phyloP scores from a whole-genome alignment of 2,113 vertebrate species.

The Bothrops jararaca region DNA sequence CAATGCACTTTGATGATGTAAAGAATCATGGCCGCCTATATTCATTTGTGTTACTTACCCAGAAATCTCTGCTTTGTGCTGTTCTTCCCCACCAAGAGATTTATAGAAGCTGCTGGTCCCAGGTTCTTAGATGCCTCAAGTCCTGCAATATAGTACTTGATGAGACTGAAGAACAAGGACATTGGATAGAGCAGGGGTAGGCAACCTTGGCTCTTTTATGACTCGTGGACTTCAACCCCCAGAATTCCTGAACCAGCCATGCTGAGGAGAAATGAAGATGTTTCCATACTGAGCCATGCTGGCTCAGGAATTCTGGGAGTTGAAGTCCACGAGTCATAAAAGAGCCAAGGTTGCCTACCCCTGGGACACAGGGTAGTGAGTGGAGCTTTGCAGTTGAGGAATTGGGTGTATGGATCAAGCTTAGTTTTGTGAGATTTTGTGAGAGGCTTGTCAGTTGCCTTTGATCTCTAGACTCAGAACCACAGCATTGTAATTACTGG shows the following conservation, averaged over 20 bases:
- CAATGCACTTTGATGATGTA: neutral
- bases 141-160: neutral
- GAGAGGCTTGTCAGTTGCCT: neutral
- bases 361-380: no score
- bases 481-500: neutral
- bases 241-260: no score
- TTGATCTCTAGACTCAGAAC: neutral
- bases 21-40: neutral
- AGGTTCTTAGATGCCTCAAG: neutral
- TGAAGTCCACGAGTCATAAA: no score
- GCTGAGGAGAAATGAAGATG: no score
- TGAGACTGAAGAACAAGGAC: neutral
- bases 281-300: no score
- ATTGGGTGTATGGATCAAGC: neutral
- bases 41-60: neutral
- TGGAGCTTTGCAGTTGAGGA: neutral
- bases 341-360: no score
- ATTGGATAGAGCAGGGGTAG: neutral
- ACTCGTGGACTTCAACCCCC: no score
- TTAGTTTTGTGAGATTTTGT: neutral
- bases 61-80: neutral
- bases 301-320: no score
- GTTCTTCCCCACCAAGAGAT: neutral
- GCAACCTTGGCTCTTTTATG: no score
- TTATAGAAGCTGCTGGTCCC: neutral